Base-by-base conservation (phyloP, 1,140 invertebrate genomes). In the Temnothorax longispinosus region DNA sequence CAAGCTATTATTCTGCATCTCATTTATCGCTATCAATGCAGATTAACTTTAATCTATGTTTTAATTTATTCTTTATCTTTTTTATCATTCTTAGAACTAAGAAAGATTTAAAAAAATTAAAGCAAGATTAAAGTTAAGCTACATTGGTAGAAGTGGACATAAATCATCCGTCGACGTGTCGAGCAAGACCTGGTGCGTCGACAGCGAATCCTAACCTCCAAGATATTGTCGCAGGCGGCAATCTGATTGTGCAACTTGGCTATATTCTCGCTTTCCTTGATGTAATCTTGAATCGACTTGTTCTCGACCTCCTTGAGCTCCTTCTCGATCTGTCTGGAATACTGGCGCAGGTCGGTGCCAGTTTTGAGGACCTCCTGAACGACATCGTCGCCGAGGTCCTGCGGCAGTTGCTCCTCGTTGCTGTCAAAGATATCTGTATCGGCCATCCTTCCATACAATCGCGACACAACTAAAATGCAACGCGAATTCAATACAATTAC, bases 191-290 rank as follows among this genome's bases (percentile, higher is more conserved):
- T 27, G 32, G 60, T 21, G 4, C 2, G 6, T n/a, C 41, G 35
- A 35, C 38, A 76, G 4, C 18, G 6, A 50, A 44, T 64, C 4
- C 32, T 94, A 95, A 97, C 97, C 96, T 98, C 98, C 82, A 99
- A 96, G 88, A 99, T 99, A 91, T 98, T 97, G 95, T 99, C 99
- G 96, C 99, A 99, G 65, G 98, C 97, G 92, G 98, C 97, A 86
- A 99, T 99, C 96, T 99, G 98, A 94, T 98, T 98, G 94, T 99
- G 99, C 27, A 99, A 96, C 93, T 97, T 98, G 10, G 98, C 98
- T 92, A 99, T 99, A 93, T 99, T 99, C 94, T 99, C 97, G 94
- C 98, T 99, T 95, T 99, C 98, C 92, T 98, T 98, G 75, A 99
- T 98, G 93, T 99, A 99, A 95, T 99, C 99, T 91, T 99, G 97